Evolutionary conservation across 2,113 vertebrate genomes (phyloP).

Genomic region (Nipponia nippon): DNA sequence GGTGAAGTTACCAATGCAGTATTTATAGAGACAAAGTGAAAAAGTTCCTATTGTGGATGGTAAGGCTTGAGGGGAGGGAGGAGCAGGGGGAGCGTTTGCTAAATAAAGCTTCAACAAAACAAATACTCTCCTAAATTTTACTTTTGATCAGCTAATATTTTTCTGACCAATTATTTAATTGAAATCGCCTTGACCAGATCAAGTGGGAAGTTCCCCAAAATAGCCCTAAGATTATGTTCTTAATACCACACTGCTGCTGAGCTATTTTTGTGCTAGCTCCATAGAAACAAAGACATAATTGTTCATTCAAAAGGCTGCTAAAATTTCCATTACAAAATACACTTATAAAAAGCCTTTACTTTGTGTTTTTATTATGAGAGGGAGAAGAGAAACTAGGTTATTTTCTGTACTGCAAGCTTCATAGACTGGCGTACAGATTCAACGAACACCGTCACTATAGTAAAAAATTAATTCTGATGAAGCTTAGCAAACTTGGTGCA

Average conservation of each 20-base stretch:
- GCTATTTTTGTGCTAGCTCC: constrained; percentile 30
- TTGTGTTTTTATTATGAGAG: constrained; percentile 2
- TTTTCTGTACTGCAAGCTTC: background rate
- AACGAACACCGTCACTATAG: background rate
- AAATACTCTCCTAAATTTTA: background rate
- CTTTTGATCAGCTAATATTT: background rate
- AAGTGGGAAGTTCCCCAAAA: background rate
- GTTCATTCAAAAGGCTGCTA: constrained; percentile 32
- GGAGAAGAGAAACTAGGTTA: constrained; percentile 9
- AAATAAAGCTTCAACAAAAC: background rate
- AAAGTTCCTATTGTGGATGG: background rate
- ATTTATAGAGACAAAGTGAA: background rate
- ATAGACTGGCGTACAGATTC: background rate
- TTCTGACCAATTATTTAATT: background rate
- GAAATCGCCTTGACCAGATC: background rate
- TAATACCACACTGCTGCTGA: constrained; percentile 1
- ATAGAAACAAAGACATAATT: constrained; percentile 61
- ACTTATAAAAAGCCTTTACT: constrained; percentile 7
- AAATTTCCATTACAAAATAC: constrained; percentile 58
- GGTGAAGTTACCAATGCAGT: background rate
- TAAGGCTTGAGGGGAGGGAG: background rate
- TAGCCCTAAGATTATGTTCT: background rate
- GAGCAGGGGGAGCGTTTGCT: background rate
- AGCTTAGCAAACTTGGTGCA: background rate
- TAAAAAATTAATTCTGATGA: background rate